phyloP scores from a whole-genome alignment of 2,113 vertebrate species.

The Dasyurus viverrinus region DNA sequence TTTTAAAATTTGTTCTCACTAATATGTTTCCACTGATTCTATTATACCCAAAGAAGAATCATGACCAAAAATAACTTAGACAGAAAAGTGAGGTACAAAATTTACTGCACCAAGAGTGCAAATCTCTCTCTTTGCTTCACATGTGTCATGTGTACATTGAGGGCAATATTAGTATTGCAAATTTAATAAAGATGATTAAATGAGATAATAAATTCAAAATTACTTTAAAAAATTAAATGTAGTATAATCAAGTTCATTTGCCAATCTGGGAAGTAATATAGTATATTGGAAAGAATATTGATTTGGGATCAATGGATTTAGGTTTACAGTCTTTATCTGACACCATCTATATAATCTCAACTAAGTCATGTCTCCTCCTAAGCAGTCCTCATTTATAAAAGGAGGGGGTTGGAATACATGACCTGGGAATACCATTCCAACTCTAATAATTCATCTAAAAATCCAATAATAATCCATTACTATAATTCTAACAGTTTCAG shows the following conservation, averaged over 20 bases:
- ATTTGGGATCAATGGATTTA: not conserved
- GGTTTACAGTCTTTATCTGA: not conserved
- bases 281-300: not conserved
- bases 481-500: not conserved
- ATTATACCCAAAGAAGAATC: not conserved
- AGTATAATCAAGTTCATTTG: not conserved
- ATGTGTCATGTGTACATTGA: not conserved
- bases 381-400: not conserved
- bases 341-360: not conserved
- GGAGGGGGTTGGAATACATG: not conserved
- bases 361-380: not conserved
- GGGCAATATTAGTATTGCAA: not conserved
- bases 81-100: not conserved
- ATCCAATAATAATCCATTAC: not conserved
- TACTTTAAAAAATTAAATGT: not conserved
- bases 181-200: not conserved
- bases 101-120: not conserved
- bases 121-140: not conserved
- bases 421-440: not conserved
- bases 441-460: not conserved
- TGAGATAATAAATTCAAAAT: not conserved
- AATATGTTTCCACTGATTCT: not conserved
- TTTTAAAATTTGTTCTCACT: not conserved
- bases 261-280: fast-evolving
- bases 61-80: not conserved